Conservation (phyloP, 37 sponge, comb jelly and placozoan genomes). For the Cladorhizidae sp. region DNA sequence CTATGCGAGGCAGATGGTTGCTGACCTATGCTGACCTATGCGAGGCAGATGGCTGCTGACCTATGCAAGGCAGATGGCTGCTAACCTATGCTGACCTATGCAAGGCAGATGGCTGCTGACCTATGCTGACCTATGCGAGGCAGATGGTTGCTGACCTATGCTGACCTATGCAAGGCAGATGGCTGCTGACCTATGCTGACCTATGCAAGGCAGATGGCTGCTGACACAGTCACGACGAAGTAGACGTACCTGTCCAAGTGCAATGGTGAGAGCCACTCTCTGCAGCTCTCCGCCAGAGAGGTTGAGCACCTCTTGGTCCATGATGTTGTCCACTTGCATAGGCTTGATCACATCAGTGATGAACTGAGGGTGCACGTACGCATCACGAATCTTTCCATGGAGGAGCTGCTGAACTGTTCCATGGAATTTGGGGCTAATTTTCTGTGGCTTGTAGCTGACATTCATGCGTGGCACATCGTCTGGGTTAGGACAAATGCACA, state of each 20-base stretch:
- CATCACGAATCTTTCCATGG: conserved; percentile 95
- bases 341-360: conserved; percentile 97
- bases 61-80: too few species aligned
- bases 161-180: too few species aligned
- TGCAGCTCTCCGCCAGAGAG: conserved; percentile 98
- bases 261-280: conserved; percentile 91
- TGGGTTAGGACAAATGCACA: not conserved
- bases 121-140: too few species aligned
- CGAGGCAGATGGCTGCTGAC: too few species aligned
- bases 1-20: too few species aligned
- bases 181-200: too few species aligned
- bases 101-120: too few species aligned
- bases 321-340: conserved; percentile 77
- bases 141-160: too few species aligned
- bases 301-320: conserved; percentile 94
- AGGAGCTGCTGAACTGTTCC: conserved; percentile 94
- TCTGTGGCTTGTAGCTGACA: conserved; percentile 99
- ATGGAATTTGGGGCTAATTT: conserved; percentile 97
- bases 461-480: conserved; percentile 89
- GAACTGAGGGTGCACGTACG: conserved; percentile 98
- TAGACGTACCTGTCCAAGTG: conserved; percentile 85
- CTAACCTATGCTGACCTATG: too few species aligned
- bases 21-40: too few species aligned
- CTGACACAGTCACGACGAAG: too few species aligned
- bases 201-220: too few species aligned